Conservation (phyloP, 2,113 vertebrate species). For the Aepyceros melampus region DNA sequence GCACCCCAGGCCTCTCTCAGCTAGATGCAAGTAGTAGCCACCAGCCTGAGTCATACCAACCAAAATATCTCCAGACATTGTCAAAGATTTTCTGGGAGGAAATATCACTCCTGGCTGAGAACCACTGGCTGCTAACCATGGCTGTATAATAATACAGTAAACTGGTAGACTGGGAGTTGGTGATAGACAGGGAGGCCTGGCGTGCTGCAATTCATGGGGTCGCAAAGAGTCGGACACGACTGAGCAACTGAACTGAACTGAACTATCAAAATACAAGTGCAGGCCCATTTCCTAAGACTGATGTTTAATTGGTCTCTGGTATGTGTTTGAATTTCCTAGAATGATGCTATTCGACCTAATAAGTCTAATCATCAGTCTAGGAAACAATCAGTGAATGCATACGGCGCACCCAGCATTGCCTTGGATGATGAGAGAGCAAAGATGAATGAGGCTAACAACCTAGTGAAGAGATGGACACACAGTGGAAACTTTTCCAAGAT, state of each 20-base stretch:
- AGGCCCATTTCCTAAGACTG: not conserved
- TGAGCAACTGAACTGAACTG: no score
- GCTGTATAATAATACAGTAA: not conserved
- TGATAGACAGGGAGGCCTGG: no score
- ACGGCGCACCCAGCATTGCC: not conserved
- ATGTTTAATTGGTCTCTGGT: not conserved
- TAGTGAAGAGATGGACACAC: not conserved
- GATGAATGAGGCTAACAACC: not conserved
- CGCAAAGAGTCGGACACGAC: accelerated
- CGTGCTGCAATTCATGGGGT: no score
- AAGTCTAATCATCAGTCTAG: not conserved
- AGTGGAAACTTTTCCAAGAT: not conserved
- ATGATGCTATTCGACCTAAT: not conserved
- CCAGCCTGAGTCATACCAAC: not conserved
- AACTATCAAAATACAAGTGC: not conserved
- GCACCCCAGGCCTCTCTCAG: not conserved
- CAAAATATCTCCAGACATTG: not conserved
- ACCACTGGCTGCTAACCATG: not conserved
- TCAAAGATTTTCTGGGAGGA: not conserved
- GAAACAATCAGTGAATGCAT: not conserved
- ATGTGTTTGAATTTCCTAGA: not conserved
- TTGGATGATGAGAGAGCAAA: not conserved
- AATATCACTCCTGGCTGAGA: not conserved
- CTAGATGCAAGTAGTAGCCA: not conserved
- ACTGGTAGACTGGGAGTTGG: no score